Evolutionary conservation across 2,797 vertebrate species (phyloP), one percentile per base, ranked within the genome.

Genomic region (Austrolebias charrua): DNA sequence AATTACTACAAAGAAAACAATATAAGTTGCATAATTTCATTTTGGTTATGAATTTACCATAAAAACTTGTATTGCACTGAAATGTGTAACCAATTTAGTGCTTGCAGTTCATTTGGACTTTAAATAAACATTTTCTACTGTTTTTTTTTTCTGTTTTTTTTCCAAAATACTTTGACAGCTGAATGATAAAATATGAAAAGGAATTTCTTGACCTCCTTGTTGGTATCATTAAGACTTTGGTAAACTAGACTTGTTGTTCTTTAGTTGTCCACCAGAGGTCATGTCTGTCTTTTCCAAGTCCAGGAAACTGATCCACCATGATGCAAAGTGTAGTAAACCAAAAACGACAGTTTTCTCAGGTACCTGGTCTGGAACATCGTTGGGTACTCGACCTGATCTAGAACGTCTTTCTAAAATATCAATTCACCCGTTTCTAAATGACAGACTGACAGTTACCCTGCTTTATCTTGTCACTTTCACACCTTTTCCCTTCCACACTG

Each of bases 351-450:
- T 65, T 75, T 49, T 35, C 55, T 19, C 43, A 55, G 59, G 81
- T 82, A 85, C 85, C 86, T 89, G 71, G 81, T 60, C 55, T 58
- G 50, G 84, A 66, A 71, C 78, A 49, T 85, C 86, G 82, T 50
- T 63, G 60, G 31, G 50, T 15, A 14, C 65, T 61, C 35, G 29
- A 33, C 55, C 35, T 11, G 3, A 42, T 67, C 47, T 8, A 5
- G 40, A 16, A 50, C 61, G 9, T 69, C 56, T 71, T 68, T 83
- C 80, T 76, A 71, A 79, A 89, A 76, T 73, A 56, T 79, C 49
- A 20, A 12, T 74, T 82, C 82, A 73, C 85, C 73, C 71, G 67
- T 71, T 42, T 48, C 43, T 33, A 65, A 68, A 75, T 35, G 73
- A 88, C 85, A 81, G 70, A 73, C 38, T 29, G 31, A 66, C 50